phyloP scores from a whole-genome alignment of 2,888 invertebrate species.

The Nasonia oneida region DNA sequence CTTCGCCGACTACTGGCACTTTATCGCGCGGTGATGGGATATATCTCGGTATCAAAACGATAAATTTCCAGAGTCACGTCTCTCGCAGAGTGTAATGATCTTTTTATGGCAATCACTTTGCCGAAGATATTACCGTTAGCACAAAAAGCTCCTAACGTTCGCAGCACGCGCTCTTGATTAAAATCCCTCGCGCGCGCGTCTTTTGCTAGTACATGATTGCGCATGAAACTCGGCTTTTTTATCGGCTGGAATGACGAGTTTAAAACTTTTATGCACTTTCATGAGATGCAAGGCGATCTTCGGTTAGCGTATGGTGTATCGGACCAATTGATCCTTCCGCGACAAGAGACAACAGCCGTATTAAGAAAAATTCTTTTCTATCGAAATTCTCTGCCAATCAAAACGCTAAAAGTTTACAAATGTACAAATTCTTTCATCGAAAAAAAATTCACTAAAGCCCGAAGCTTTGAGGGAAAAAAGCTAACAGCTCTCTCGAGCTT shows the following conservation, averaged over 20 bases:
- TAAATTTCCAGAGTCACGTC: slow-evolving; percentile 35
- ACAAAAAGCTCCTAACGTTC: slow-evolving; percentile 9
- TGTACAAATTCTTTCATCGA: too few species aligned
- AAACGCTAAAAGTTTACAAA: too few species aligned
- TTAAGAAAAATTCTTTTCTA: too few species aligned
- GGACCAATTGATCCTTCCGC: too few species aligned
- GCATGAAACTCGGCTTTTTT: background rate
- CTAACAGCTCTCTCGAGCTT: background rate
- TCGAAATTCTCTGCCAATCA: too few species aligned
- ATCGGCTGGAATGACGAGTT: background rate
- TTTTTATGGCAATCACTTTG: slow-evolving; percentile 36
- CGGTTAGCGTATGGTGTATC: too few species aligned
- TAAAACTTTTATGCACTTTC: background rate
- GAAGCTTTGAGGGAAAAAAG: too few species aligned
- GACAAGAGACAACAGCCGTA: too few species aligned
- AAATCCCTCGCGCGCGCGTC: slow-evolving; percentile 10
- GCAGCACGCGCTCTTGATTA: slow-evolving; percentile 33
- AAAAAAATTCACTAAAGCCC: too few species aligned
- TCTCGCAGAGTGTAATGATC: background rate
- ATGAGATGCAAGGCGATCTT: background rate
- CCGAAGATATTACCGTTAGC: slow-evolving; percentile 22
- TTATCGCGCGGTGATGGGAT: background rate
- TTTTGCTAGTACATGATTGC: background rate
- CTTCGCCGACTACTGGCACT: background rate
- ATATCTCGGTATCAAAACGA: slow-evolving; percentile 34